These are phyloP conservation scores for Geococcyx californianus DNA, from an alignment of 2,113 vertebrate species.

Conservation along the genomic window DNA sequence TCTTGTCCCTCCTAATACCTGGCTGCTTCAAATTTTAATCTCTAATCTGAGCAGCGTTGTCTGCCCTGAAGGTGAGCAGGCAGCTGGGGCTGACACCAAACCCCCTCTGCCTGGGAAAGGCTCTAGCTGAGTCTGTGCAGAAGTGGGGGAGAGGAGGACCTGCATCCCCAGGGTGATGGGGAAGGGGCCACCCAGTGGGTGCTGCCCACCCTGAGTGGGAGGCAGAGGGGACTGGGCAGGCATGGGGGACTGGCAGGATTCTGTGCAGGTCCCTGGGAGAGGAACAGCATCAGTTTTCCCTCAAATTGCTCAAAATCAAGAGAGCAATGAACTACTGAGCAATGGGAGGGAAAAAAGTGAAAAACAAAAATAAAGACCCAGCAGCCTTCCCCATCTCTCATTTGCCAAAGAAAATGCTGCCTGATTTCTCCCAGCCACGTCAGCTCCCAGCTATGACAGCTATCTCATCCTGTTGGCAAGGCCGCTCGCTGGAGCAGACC, in stretches of 20 bases:
- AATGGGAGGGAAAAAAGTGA: neutral
- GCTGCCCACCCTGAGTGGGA: neutral
- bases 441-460: conserved; percentile 39
- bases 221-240: neutral
- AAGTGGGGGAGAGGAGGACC: neutral
- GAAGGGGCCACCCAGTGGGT: neutral
- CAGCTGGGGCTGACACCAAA: neutral
- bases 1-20: neutral
- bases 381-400: neutral
- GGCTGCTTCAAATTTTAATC: neutral
- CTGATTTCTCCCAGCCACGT: neutral
- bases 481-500: neutral
- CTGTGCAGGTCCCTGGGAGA: neutral
- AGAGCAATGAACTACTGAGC: neutral
- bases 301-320: neutral
- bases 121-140: neutral
- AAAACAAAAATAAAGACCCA: neutral
- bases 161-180: neutral
- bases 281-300: neutral
- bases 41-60: neutral
- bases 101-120: accelerated
- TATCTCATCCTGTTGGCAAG: conserved; percentile 35
- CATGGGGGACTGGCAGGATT: neutral
- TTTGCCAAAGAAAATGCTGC: neutral
- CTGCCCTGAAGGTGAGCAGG: accelerated